A percentile compares a stretch with the other conserved stretches of the same genome.
Conservation (phyloP, 2,113 vertebrate species). For the Benitochromis conjunctus region DNA sequence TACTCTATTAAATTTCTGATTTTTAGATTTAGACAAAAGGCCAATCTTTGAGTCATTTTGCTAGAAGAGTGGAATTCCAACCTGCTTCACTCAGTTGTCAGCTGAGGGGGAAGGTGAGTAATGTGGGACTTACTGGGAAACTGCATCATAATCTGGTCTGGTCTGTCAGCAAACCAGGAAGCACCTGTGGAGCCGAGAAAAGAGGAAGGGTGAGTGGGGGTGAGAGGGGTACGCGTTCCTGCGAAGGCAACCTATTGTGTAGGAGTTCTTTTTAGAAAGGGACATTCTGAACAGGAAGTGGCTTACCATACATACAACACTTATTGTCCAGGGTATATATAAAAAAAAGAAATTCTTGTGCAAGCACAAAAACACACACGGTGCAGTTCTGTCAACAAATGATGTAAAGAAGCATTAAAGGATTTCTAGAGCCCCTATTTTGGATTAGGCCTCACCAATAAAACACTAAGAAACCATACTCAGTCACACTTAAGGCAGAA, state of each 20-base stretch:
- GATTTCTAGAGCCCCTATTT: not conserved
- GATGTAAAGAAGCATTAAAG: not conserved
- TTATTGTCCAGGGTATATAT: slow-evolving; percentile 16
- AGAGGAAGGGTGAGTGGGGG: not conserved
- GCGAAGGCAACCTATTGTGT: slow-evolving; percentile 57
- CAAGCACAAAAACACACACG: not conserved
- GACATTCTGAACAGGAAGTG: slow-evolving; percentile 63
- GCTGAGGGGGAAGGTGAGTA: slow-evolving; percentile 31
- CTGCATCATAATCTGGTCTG: slow-evolving; percentile 34
- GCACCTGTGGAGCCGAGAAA: slow-evolving; percentile 58
- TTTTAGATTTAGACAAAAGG: not conserved
- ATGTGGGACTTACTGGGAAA: slow-evolving; percentile 34
- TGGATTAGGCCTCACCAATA: not conserved
- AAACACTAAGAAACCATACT: not conserved
- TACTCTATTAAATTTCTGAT: not conserved
- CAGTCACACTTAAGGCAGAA: not conserved
- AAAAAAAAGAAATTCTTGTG: not conserved
- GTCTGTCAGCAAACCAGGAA: slow-evolving; percentile 60
- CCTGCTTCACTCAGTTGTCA: slow-evolving; percentile 9
- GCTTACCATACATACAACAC: slow-evolving; percentile 3
- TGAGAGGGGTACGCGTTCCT: not conserved
- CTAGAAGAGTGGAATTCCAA: not conserved
- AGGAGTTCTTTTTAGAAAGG: slow-evolving; percentile 56
- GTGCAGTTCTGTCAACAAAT: not conserved
- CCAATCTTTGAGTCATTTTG: not conserved